These are phyloP conservation scores for Eilema caniola DNA, from an alignment of 2,888 invertebrate species.

Conservation along the genomic window DNA sequence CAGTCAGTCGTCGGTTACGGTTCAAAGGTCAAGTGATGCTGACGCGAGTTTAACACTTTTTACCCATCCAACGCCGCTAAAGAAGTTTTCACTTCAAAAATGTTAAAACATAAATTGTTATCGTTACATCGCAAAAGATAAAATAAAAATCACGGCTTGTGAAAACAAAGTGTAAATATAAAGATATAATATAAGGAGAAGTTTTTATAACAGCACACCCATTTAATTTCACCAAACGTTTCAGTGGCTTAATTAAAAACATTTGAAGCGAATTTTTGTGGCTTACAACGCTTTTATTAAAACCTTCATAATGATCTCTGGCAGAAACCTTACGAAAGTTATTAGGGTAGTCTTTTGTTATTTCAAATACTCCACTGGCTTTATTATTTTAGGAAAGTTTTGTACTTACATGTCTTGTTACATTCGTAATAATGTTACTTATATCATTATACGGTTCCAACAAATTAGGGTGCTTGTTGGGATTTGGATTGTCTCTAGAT, in stretches of 20 bases:
- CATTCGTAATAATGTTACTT: constrained; percentile 25
- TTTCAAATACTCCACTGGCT: constrained; percentile 44
- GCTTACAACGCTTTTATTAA: constrained; percentile 58
- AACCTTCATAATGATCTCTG: constrained; percentile 57
- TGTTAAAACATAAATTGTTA: constrained; percentile 34
- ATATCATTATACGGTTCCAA: constrained; percentile 27
- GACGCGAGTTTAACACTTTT: too few species aligned
- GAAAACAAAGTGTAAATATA: constrained; percentile 45
- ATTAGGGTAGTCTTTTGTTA: constrained; percentile 49
- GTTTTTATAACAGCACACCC: constrained; percentile 45
- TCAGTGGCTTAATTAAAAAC: constrained; percentile 63
- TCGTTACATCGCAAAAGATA: constrained; percentile 33
- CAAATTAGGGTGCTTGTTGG: constrained; percentile 32
- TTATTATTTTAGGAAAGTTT: constrained; percentile 48
- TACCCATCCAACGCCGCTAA: too few species aligned
- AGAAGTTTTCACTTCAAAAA: too few species aligned
- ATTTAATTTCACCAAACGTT: constrained; percentile 58
- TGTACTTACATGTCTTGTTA: constrained; percentile 41
- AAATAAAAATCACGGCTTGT: constrained; percentile 43
- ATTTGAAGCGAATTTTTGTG: constrained; percentile 58
- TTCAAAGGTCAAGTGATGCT: too few species aligned
- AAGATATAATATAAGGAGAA: constrained; percentile 46
- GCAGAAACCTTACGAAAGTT: constrained; percentile 51
- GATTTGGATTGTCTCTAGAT: constrained; percentile 16
- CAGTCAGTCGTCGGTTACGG: too few species aligned